Conservation (phyloP, 2,797 vertebrate species). For the Furcifer pardalis region DNA sequence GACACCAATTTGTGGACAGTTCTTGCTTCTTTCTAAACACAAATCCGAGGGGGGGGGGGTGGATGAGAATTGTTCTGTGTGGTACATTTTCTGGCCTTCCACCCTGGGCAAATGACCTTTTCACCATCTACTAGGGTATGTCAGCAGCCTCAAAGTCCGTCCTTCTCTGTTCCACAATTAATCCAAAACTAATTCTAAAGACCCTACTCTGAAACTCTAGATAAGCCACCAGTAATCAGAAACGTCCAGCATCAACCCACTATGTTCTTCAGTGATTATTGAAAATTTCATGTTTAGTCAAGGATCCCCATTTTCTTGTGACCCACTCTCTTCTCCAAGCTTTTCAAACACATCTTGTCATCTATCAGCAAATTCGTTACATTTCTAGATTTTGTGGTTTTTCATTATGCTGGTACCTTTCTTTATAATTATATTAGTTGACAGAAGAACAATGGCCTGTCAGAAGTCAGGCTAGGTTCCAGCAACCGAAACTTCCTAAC, state of each 20-base stretch:
- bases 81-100: background rate
- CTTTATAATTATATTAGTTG: no score
- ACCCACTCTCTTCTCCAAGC: no score
- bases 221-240: background rate
- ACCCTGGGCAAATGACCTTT: background rate
- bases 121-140: background rate
- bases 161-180: background rate
- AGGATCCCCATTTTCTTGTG: background rate
- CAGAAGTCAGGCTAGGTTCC: no score
- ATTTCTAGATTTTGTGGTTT: no score
- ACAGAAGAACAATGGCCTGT: no score
- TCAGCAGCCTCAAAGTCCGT: background rate
- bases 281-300: background rate
- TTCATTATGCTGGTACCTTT: no score
- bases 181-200: background rate
- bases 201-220: background rate
- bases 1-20: background rate
- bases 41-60: background rate
- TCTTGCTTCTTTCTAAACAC: background rate
- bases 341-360: no score
- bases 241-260: background rate
- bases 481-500: no score
- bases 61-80: background rate
- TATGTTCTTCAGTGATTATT: background rate
- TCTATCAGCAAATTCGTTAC: no score